Conservation (phyloP, 1,140 invertebrate genomes). For the Tenebrio molitor region DNA sequence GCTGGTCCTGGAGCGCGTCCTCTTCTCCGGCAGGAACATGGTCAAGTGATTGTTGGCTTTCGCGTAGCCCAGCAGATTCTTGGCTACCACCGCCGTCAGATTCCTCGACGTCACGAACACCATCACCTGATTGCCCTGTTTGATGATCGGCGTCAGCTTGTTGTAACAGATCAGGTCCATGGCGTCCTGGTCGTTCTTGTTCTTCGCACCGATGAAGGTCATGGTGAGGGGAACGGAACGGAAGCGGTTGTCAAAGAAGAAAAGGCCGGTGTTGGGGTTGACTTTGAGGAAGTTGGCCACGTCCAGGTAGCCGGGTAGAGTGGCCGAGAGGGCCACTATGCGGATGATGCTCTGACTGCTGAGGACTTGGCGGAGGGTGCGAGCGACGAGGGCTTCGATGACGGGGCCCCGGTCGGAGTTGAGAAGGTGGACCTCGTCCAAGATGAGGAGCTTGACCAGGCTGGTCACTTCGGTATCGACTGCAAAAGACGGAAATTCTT, state of each 20-base stretch:
- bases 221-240: slow-evolving; percentile 90
- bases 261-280: slow-evolving; percentile 93
- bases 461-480: slow-evolving; percentile 93
- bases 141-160: slow-evolving; percentile 89
- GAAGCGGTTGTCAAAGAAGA: slow-evolving; percentile 97
- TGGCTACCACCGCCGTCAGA: slow-evolving; percentile 90
- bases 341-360: slow-evolving; percentile 97
- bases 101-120: slow-evolving; percentile 99
- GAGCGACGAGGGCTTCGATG: slow-evolving; percentile 96
- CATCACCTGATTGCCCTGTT: slow-evolving; percentile 96
- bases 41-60: slow-evolving; percentile 79
- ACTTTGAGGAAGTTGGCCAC: slow-evolving; percentile 95
- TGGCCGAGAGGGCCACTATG: slow-evolving; percentile 98
- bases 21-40: slow-evolving; percentile 77
- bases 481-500: too few relatives aligned
- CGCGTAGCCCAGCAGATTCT: slow-evolving; percentile 57
- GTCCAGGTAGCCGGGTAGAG: slow-evolving; percentile 97
- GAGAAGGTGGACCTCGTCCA: slow-evolving; percentile 98
- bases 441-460: slow-evolving; percentile 94
- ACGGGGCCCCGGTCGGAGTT: slow-evolving; percentile 98
- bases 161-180: slow-evolving; percentile 97
- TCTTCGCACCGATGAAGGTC: slow-evolving; percentile 94
- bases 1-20: slow-evolving; percentile 64
- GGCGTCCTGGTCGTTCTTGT: slow-evolving; percentile 73
- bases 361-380: slow-evolving; percentile 95